phyloP scores from a whole-genome alignment of 30 jellyfish, hydroid and myxozoan genomes.

The Morbakka virulenta region DNA sequence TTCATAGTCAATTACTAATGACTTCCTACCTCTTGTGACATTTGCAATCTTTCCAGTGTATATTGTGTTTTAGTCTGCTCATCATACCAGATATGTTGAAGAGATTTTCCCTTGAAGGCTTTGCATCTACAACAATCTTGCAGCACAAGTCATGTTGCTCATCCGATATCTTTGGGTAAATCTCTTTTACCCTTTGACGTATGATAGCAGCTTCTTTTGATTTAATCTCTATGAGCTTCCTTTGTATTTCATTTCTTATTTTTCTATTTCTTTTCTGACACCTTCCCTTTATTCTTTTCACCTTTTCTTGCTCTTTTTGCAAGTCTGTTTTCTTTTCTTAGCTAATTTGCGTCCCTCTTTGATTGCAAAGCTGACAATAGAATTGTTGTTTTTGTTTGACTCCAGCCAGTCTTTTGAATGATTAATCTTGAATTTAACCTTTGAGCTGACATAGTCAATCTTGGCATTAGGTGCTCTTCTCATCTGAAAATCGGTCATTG shows the following conservation, averaged over 20 bases:
- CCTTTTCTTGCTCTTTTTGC: background rate
- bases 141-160: background rate
- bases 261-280: background rate
- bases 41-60: background rate
- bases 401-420: background rate
- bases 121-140: background rate
- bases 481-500: constrained; percentile 13
- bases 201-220: background rate
- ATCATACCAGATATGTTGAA: constrained; percentile 8
- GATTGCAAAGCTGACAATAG: constrained; percentile 2
- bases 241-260: background rate
- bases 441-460: constrained; percentile 1
- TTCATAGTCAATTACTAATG: background rate
- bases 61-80: background rate
- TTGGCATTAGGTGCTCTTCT: constrained; percentile 34
- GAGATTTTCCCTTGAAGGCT: background rate
- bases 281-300: background rate
- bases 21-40: constrained; percentile 4
- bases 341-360: background rate
- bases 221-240: background rate
- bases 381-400: background rate
- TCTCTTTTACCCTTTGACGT: background rate
- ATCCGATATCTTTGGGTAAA: background rate
- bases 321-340: background rate
- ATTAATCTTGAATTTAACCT: constrained; percentile 4